These are phyloP conservation scores for Cactoblastis cactorum DNA, from an alignment of 2,888 invertebrate species.

Conservation along the genomic window DNA sequence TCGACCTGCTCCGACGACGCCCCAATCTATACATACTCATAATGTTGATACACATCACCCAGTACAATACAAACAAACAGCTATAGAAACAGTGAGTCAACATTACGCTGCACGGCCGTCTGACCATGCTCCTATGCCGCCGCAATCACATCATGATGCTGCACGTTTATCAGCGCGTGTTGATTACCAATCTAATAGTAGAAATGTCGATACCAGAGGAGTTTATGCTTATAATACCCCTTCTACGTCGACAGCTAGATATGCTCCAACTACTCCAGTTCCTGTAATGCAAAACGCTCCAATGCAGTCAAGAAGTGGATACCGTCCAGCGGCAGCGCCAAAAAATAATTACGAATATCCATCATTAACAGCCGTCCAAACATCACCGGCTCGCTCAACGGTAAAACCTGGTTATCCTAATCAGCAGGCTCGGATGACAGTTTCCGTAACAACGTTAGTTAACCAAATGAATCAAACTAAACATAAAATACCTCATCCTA, in stretches of 20 bases:
- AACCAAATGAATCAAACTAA: conserved; percentile 72
- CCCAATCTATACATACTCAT: conserved; percentile 55
- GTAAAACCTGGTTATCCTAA: conserved; percentile 60
- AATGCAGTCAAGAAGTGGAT: conserved; percentile 45
- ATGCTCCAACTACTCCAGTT: conserved; percentile 42
- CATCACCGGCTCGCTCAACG: conserved; percentile 55
- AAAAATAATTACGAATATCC: conserved; percentile 60
- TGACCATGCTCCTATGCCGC: conserved; percentile 52
- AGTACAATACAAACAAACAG: conserved; percentile 53
- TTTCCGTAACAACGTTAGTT: conserved; percentile 69
- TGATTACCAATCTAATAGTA: conserved; percentile 51
- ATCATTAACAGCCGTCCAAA: conserved; percentile 50
- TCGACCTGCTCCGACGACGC: conserved; percentile 46
- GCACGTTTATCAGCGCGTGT: conserved; percentile 47
- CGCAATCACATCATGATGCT: conserved; percentile 50
- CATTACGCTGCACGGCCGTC: conserved; percentile 53
- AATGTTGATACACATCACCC: conserved; percentile 57
- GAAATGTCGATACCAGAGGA: conserved; percentile 48
- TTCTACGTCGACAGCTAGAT: conserved; percentile 59
- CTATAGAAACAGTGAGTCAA: conserved; percentile 46
- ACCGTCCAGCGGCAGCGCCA: conserved; percentile 48
- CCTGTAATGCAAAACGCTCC: conserved; percentile 52
- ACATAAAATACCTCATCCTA: conserved; percentile 84
- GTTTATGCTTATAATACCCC: conserved; percentile 56
- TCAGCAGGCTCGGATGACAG: conserved; percentile 70